Base-by-base conservation (phyloP, 1,140 invertebrate genomes). In the Physella acuta region DNA sequence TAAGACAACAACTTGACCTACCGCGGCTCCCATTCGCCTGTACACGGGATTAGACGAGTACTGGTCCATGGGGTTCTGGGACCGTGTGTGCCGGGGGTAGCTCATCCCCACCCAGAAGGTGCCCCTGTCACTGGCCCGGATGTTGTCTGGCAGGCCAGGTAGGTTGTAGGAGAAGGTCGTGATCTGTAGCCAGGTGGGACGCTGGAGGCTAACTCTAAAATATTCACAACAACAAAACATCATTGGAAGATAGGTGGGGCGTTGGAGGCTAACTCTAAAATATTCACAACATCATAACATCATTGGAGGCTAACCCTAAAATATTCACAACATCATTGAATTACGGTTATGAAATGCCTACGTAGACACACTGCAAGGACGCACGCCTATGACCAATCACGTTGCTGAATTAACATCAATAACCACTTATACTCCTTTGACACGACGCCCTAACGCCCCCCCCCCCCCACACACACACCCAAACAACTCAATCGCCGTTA, bases 21-120 rank as follows among this genome's bases (percentile, higher is more conserved):
- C 82, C 74, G 73, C 78, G 52, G 78, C 70, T 20, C 84, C 51
- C n/a, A 85, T 64, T 62, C 78, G 79, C 58, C 84, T 71, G 2
- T 86, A 8, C 61, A 79, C 74, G 20, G 86, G 84, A 31, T 78
- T 74, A 5, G 72, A 60, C 33, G 74, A 76, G 37, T 83, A 64
- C 33, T 74, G 72, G 62, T 86, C 85, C 20, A 80, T 37, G 1
- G 80, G 34, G 24, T 70, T 72, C 8, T 76, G 77, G 28, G 72
- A 71, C 34, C 78, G 76, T 51, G 71, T 70, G 56, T 76, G 70
- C 26, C 86, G 81, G 11, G 84, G 79, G 0, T 77, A 34, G 8
- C 90, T 84, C 17, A 93, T 77, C 2, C 87, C 85, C 0, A 92
- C 86, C 67, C 92, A 87, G 74, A 92, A 89, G 14, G 90, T 91